Evolutionary conservation across 2,888 invertebrate species (phyloP), one percentile per base, ranked within the genome.

Genomic region (Beris morrisii): DNA sequence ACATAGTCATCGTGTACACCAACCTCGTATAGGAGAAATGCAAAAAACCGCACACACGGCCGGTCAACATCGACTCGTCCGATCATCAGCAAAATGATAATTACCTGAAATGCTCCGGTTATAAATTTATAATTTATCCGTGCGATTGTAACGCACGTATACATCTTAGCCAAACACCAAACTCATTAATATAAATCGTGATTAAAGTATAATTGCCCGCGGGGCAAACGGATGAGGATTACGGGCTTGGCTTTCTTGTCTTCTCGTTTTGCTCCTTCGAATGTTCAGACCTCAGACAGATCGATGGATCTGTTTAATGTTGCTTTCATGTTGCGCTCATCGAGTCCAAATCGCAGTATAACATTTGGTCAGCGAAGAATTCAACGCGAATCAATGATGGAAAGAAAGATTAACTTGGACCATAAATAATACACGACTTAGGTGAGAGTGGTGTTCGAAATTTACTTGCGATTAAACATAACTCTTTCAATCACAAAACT

Each of bases 181-280:
- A 75, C 76, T 76, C 76, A 76, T 76, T 76, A 76, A 76, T 76
- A 75, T 75, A 75, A 74, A 76, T 75, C 76, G 76, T 76, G 76
- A 76, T 76, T 76, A 76, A 75, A 74, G 74, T 74, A 74, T 74
- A 74, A 7, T 72, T 12, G 73, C 72, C 67, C 67, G 71, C 64
- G 64, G 65, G 66, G 59, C 48, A 30, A 56, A 52, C 44, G 50
- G 53, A 44, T 52, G 65, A 44, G 5, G 9, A 28, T 12, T 28
- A 53, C 6, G 2, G 58, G 38, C 54, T 65, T 65, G 46, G 31
- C 31, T 31, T 30, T n/a, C 28, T n/a, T 15, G 48, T 44, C 38
- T 15, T 30, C 9, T 31, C n/a, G 28, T 32, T 55, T 44, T 22
- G 22, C 22, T 22, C 28, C 46, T 45, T 44, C 48, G 46, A 45